Evolutionary conservation across 2,113 vertebrate species (phyloP).

Genomic region (Spheniscus mendiculus): DNA sequence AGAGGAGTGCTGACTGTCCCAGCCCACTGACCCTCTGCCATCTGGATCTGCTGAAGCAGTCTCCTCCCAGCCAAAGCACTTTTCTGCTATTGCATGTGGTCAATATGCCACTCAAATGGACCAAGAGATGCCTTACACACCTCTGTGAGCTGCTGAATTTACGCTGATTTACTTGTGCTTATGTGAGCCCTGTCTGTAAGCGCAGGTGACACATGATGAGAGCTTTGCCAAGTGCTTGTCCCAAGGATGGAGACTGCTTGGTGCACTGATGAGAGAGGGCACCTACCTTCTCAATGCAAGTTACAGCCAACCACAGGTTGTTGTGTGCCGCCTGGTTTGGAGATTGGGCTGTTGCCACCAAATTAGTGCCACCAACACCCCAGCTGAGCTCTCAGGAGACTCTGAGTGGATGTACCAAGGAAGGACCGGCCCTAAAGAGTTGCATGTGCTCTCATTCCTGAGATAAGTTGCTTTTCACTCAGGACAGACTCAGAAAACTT

Average conservation of each 20-base stretch:
- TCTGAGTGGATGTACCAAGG: neutral
- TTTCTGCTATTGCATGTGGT: neutral
- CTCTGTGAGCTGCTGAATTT: neutral
- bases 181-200: neutral
- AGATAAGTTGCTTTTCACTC: neutral
- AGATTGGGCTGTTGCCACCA: neutral
- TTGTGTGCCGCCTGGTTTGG: neutral
- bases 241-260: neutral
- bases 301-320: accelerated
- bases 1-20: neutral
- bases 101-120: neutral
- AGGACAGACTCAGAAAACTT: neutral
- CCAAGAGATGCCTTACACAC: neutral
- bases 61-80: neutral
- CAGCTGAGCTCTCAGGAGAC: neutral
- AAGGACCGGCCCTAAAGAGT: neutral
- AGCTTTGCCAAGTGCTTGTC: neutral
- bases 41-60: neutral
- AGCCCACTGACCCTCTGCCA: neutral
- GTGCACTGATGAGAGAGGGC: neutral
- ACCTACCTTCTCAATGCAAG: neutral
- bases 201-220: neutral
- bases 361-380: neutral
- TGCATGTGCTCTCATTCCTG: neutral
- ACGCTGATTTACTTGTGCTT: neutral